These are phyloP conservation scores for Dromas ardeola DNA, from an alignment of 2,113 vertebrate genomes.

Conservation along the genomic window DNA sequence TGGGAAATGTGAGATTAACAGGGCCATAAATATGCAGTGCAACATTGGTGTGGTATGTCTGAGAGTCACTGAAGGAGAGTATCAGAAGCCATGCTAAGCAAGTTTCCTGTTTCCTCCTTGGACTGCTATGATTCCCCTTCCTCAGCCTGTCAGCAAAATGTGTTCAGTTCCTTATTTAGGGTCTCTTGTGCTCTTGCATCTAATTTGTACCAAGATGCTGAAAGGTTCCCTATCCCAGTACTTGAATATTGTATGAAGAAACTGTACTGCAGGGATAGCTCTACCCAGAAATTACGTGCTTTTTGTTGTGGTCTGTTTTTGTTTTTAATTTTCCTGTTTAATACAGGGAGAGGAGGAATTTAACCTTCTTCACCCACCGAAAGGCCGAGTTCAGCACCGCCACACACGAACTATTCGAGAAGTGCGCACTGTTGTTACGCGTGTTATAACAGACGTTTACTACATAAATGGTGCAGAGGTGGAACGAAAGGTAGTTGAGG, in stretches of 20 bases:
- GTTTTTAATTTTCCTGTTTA: not conserved
- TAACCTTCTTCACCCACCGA: slow-evolving; percentile 73
- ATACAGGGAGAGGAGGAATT: slow-evolving; percentile 78
- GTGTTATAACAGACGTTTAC: slow-evolving; percentile 93
- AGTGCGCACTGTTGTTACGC: slow-evolving; percentile 90
- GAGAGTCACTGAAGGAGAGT: not conserved
- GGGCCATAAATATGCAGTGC: not conserved
- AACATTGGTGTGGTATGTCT: not conserved
- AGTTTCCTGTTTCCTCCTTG: not conserved
- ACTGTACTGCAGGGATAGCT: not conserved
- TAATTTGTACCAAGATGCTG: not conserved
- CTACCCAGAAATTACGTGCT: not conserved
- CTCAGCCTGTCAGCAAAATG: not conserved
- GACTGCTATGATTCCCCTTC: not conserved
- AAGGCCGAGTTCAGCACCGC: slow-evolving; percentile 78
- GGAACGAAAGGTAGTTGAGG: slow-evolving; percentile 91
- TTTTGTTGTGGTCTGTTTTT: not conserved
- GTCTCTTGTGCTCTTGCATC: not conserved
- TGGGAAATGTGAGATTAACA: not conserved
- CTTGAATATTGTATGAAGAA: not conserved
- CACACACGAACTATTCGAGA: slow-evolving; percentile 92
- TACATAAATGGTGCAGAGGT: slow-evolving; percentile 92
- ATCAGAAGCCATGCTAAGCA: not conserved
- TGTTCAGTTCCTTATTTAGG: not conserved
- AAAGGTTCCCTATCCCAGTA: not conserved